Percentiles rank a stretch among this genome's conserved stretches.
Evolutionary conservation across 1,140 invertebrate genomes (phyloP).

Genomic region (Drosophila nebulosa): DNA sequence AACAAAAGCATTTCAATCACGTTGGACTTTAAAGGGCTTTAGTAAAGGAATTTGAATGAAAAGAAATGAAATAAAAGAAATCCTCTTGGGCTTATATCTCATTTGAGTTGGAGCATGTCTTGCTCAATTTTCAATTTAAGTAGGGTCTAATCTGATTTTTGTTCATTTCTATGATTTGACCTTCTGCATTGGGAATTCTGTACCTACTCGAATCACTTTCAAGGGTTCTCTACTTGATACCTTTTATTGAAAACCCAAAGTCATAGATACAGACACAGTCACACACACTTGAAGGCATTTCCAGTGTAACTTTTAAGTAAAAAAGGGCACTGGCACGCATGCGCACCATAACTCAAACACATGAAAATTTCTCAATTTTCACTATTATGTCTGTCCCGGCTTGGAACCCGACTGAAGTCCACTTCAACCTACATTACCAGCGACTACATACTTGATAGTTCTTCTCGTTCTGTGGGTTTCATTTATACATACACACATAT

Average conservation of each 20-base stretch:
- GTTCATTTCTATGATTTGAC: neutral
- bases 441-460: constrained; percentile 10
- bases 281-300: constrained; percentile 29
- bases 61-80: neutral
- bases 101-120: neutral
- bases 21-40: constrained; percentile 18
- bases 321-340: constrained; percentile 56
- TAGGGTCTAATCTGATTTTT: neutral
- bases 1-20: constrained; percentile 19
- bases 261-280: constrained; percentile 4
- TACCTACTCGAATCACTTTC: neutral
- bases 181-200: neutral
- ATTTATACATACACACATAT: neutral
- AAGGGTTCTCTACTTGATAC: neutral
- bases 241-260: constrained; percentile 4
- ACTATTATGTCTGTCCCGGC: constrained; percentile 35
- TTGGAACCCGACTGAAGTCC: constrained; percentile 20
- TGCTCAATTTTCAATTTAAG: neutral
- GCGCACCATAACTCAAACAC: constrained; percentile 72
- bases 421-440: constrained; percentile 24
- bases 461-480: constrained; percentile 2
- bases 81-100: no score
- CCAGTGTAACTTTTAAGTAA: constrained; percentile 18
- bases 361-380: constrained; percentile 63
- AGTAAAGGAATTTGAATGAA: neutral